Percentiles rank a stretch among this genome's conserved stretches.
These are phyloP conservation scores for Drosophila melanica DNA, from an alignment of 1,140 invertebrate genomes.

Conservation along the genomic window DNA sequence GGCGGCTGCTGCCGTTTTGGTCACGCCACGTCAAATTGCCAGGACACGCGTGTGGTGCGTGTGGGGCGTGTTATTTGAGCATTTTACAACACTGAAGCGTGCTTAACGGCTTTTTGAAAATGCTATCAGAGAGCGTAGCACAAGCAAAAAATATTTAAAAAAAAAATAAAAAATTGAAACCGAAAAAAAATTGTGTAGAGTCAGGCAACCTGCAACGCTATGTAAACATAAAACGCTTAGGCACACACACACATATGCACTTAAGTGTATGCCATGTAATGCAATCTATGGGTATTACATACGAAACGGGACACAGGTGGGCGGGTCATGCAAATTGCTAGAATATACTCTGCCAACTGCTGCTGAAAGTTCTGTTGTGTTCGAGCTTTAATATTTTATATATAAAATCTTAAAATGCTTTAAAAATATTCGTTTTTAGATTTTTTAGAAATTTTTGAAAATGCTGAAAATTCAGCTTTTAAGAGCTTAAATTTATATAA, in stretches of 20 bases:
- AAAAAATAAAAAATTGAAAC: slow-evolving; percentile 1
- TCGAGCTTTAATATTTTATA: neutral
- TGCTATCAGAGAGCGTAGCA: slow-evolving; percentile 50
- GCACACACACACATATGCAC: slow-evolving; percentile 24
- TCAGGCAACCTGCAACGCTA: slow-evolving; percentile 39
- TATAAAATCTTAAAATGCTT: no score
- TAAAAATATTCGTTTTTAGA: neutral
- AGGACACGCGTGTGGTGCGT: slow-evolving; percentile 56
- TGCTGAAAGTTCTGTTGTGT: neutral
- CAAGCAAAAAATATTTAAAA: slow-evolving; percentile 27
- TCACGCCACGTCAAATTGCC: slow-evolving; percentile 73
- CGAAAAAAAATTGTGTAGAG: slow-evolving; percentile 13
- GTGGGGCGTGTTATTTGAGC: slow-evolving; percentile 70
- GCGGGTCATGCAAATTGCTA: slow-evolving; percentile 9
- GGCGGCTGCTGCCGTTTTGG: slow-evolving; percentile 46
- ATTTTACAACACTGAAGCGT: slow-evolving; percentile 74
- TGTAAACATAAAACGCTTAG: slow-evolving; percentile 46
- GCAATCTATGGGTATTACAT: slow-evolving; percentile 22
- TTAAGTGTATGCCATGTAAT: slow-evolving; percentile 20
- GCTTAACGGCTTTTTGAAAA: slow-evolving; percentile 75
- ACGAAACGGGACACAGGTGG: slow-evolving; percentile 20
- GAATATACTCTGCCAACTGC: slow-evolving; percentile 6
- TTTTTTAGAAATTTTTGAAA: no score
- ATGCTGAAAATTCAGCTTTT: no score
- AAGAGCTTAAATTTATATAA: no score